phyloP scores from a whole-genome alignment of 1,140 invertebrate genomes.

The Hypothenemus hampei region DNA sequence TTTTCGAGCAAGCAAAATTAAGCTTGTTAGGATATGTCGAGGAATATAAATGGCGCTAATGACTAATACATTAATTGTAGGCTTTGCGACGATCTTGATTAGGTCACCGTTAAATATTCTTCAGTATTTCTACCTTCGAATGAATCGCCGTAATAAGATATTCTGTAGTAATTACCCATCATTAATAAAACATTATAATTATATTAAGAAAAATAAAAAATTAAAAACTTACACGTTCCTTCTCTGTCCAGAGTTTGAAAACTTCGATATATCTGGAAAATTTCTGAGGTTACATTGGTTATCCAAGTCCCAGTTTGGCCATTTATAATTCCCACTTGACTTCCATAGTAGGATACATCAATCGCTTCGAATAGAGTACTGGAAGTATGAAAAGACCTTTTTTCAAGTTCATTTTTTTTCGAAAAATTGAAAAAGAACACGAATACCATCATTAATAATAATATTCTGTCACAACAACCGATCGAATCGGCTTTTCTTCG shows the following conservation, averaged over 20 bases:
- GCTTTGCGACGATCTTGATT: neutral
- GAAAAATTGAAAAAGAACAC: no score
- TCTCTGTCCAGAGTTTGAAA: slow-evolving; percentile 23
- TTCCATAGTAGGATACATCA: slow-evolving; percentile 53
- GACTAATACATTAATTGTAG: slow-evolving; percentile 1
- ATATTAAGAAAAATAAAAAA: no score
- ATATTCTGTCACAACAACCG: no score
- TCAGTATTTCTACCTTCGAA: slow-evolving; percentile 2
- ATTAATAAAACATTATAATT: no score
- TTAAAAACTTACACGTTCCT: slow-evolving; percentile 23
- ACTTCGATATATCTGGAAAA: slow-evolving; percentile 25
- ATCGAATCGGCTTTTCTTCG: no score
- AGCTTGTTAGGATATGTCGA: neutral
- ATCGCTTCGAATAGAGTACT: slow-evolving; percentile 48
- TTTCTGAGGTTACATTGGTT: slow-evolving; percentile 45
- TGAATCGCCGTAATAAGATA: slow-evolving; percentile 2
- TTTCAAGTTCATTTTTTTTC: no score
- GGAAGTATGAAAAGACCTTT: slow-evolving; percentile 18
- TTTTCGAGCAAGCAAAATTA: no score
- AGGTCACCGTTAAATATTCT: slow-evolving; percentile 10
- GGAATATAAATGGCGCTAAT: slow-evolving; percentile 4
- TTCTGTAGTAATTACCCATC: neutral
- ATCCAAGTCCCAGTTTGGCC: slow-evolving; percentile 55
- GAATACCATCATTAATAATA: no score
- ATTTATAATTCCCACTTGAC: slow-evolving; percentile 53